Evolutionary conservation across 2,113 vertebrate genomes (phyloP).

Genomic region (Coptodon rendalli): DNA sequence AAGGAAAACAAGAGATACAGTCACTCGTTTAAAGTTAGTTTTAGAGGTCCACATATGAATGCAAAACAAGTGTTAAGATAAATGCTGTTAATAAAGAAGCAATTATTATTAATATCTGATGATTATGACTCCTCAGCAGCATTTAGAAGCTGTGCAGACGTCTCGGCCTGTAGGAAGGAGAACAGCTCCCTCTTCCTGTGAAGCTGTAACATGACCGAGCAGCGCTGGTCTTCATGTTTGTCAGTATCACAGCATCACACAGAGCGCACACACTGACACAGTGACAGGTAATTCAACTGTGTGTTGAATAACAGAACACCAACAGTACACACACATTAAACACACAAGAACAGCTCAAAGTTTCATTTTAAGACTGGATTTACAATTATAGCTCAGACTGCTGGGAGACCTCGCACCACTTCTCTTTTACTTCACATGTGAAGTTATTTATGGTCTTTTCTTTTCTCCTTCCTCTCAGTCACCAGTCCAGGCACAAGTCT

Average conservation of each 20-base stretch:
- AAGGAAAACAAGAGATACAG: neutral
- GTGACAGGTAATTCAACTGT: neutral
- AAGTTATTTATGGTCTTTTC: neutral
- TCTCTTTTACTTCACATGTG: neutral
- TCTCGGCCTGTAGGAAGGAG: rapidly evolving
- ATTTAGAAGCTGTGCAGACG: neutral
- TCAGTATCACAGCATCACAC: rapidly evolving
- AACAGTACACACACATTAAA: neutral
- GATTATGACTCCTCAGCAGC: neutral
- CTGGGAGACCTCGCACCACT: neutral
- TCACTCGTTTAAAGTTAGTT: rapidly evolving
- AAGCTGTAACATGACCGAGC: neutral
- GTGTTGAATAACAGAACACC: rapidly evolving
- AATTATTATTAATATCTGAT: neutral
- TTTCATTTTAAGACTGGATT: neutral
- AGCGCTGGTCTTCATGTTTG: neutral
- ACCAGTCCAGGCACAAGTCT: neutral
- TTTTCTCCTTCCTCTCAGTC: neutral
- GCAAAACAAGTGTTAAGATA: neutral
- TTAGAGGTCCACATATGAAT: neutral
- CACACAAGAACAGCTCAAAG: neutral
- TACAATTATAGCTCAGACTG: neutral
- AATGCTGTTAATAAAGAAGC: rapidly evolving
- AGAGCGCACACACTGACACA: neutral
- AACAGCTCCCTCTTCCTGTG: constrained; percentile 10